Evolutionary conservation across 2,113 vertebrate species (phyloP).

Genomic region (Cathartes aura): DNA sequence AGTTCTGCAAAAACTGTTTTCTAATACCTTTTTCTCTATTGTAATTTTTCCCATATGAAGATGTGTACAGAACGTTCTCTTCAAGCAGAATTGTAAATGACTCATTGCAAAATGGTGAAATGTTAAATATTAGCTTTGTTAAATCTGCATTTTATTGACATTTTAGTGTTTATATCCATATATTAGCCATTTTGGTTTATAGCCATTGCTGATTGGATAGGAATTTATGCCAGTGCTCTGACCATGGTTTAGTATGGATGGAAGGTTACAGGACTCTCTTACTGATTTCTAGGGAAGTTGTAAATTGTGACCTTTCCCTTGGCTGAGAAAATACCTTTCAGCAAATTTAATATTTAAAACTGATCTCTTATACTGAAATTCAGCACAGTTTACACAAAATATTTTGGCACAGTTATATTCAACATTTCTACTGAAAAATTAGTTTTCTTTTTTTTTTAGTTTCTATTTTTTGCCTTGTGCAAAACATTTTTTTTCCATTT

Average conservation of each 20-base stretch:
- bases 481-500: neutral
- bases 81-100: neutral
- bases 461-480: neutral
- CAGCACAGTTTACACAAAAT: neutral
- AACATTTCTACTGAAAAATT: neutral
- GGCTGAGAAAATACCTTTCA: neutral
- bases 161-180: neutral
- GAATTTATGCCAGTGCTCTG: neutral
- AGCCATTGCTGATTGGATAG: neutral
- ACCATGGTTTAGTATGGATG: neutral
- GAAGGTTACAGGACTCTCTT: neutral
- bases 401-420: neutral
- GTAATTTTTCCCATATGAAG: neutral
- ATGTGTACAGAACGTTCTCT: neutral
- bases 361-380: neutral
- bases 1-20: neutral
- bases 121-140: neutral
- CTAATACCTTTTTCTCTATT: neutral
- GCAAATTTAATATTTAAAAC: neutral
- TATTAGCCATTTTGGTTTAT: neutral
- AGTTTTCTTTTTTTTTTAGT: neutral
- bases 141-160: neutral
- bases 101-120: neutral
- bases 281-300: neutral
- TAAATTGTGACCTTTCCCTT: neutral